Evolutionary conservation across 2,113 vertebrate species (phyloP).

Genomic region (Brevimyrus niger): DNA sequence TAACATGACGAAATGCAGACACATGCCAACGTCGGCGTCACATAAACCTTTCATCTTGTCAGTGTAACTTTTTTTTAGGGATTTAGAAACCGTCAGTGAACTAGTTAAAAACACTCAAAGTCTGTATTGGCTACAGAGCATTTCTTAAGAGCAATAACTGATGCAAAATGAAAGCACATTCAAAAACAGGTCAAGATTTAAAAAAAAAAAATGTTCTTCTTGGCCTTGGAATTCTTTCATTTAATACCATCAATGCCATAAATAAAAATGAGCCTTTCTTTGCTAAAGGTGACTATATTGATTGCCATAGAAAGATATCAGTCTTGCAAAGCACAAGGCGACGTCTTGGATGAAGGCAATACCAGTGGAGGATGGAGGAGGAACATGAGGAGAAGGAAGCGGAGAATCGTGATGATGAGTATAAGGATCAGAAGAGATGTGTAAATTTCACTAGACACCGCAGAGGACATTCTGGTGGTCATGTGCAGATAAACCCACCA

Average conservation of each 20-base stretch:
- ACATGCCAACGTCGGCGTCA: neutral
- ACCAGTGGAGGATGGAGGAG: neutral
- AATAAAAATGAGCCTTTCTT: neutral
- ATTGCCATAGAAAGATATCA: neutral
- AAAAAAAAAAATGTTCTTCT: no score
- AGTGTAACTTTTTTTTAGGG: neutral
- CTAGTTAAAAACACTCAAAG: neutral
- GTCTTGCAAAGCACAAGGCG: neutral
- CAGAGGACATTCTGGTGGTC: neutral
- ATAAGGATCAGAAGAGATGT: neutral
- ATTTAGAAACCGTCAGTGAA: neutral
- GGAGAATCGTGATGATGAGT: no score
- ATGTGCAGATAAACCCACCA: neutral
- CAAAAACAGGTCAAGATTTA: neutral
- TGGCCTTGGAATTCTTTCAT: neutral
- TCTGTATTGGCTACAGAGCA: neutral
- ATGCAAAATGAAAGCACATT: neutral
- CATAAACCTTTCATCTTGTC: neutral
- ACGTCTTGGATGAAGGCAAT: neutral
- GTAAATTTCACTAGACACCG: neutral
- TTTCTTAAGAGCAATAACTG: neutral
- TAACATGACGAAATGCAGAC: neutral
- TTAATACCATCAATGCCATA: neutral
- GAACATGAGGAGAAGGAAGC: neutral
- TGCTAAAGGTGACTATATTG: neutral